Conservation (phyloP, 1,140 invertebrate species). For the Drosophila suzukii region DNA sequence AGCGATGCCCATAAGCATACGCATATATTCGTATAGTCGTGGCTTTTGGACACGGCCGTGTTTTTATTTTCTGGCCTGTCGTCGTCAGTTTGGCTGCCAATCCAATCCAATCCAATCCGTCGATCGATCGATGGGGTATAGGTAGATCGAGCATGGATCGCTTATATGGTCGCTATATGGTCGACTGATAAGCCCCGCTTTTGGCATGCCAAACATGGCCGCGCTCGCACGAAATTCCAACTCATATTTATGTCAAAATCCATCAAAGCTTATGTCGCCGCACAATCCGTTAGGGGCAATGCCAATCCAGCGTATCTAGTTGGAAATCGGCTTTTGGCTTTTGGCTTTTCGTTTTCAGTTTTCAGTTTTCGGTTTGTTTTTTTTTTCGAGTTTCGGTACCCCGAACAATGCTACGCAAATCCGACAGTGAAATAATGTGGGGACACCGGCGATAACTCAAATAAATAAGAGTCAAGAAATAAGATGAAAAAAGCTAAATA, state of each 20-base stretch:
- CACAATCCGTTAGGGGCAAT: constrained; percentile 64
- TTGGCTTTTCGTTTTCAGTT: constrained; percentile 46
- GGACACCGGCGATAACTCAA: constrained; percentile 53
- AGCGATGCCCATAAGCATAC: constrained; percentile 20
- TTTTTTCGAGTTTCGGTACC: constrained; percentile 10
- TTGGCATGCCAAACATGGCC: constrained; percentile 59
- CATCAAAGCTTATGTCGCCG: constrained; percentile 81
- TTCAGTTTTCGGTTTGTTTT: constrained; percentile 3
- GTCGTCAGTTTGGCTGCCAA: constrained; percentile 67
- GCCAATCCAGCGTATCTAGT: constrained; percentile 41
- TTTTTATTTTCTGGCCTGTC: constrained; percentile 71
- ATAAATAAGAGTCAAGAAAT: constrained; percentile 37
- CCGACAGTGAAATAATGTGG: constrained; percentile 78
- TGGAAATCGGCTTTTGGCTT: constrained; percentile 46
- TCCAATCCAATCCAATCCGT: constrained; percentile 11
- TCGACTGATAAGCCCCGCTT: constrained; percentile 63
- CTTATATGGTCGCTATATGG: constrained; percentile 43
- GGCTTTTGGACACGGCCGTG: constrained; percentile 37
- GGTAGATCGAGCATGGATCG: constrained; percentile 26
- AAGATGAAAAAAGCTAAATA: neutral
- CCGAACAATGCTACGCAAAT: constrained; percentile 75
- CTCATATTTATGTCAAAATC: constrained; percentile 83
- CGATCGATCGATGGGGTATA: constrained; percentile 19
- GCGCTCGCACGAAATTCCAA: constrained; percentile 65
- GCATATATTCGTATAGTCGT: constrained; percentile 13